Conservation (phyloP, 2,113 vertebrate species). For the Noturus placidus region DNA sequence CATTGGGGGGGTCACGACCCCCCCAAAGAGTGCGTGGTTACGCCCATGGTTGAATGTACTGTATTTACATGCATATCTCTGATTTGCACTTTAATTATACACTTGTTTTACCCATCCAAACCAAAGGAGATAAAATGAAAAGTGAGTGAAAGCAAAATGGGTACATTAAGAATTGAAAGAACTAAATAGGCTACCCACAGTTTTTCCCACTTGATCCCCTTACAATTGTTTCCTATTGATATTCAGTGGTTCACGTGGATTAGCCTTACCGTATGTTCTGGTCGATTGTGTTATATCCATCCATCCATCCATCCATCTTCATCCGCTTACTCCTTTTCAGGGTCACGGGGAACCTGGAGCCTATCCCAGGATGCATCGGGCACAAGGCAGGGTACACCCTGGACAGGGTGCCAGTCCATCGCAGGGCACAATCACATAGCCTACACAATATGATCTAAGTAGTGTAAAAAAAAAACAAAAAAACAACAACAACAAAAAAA, state of each 20-base stretch:
- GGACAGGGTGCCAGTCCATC: too few relatives aligned
- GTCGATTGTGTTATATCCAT: neutral
- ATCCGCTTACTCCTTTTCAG: too few relatives aligned
- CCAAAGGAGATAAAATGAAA: constrained; percentile 11
- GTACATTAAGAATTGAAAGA: constrained; percentile 25
- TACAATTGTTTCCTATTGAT: constrained; percentile 37
- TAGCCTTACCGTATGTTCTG: neutral
- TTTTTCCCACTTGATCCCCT: neutral
- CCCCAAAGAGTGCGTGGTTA: too few relatives aligned
- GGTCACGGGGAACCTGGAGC: too few relatives aligned
- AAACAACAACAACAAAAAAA: too few relatives aligned
- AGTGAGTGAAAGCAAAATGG: constrained; percentile 17
- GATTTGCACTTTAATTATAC: neutral
- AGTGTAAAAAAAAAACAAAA: too few relatives aligned
- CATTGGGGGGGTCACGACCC: too few relatives aligned
- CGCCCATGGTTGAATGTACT: neutral
- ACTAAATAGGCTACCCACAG: constrained; percentile 19
- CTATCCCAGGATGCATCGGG: too few relatives aligned
- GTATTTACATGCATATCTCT: neutral
- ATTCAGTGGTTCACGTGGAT: constrained; percentile 15
- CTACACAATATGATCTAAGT: neutral
- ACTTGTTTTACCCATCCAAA: neutral
- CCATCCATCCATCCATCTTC: too few relatives aligned
- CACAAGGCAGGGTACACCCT: too few relatives aligned
- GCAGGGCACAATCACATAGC: too few relatives aligned